Percentiles rank a stretch among this genome's conserved stretches.
Conservation (phyloP, 1,140 invertebrate genomes). For the Panagrolaimus sp. region DNA sequence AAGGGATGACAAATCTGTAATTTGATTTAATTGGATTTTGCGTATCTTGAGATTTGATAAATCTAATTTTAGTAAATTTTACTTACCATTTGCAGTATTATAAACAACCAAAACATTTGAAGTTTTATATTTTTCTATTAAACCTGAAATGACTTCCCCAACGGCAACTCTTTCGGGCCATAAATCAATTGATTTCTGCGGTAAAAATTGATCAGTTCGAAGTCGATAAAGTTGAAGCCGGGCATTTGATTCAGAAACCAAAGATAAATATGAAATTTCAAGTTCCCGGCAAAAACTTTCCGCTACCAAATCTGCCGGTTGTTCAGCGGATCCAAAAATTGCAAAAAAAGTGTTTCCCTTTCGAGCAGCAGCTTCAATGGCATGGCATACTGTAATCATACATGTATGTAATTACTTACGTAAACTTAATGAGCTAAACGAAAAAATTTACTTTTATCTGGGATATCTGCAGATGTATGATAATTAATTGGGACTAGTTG, state of each 20-base stretch:
- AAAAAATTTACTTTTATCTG: not conserved
- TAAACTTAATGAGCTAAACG: too few relatives aligned
- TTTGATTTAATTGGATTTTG: too few relatives aligned
- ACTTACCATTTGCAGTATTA: conserved; percentile 2
- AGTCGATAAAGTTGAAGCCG: not conserved
- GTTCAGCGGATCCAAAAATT: not conserved
- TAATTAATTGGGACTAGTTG: not conserved
- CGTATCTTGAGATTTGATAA: too few relatives aligned
- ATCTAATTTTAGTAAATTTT: too few relatives aligned
- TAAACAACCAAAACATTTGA: conserved; percentile 2
- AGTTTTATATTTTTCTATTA: conserved; percentile 12
- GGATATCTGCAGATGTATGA: not conserved
- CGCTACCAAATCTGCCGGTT: not conserved
- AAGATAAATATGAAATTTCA: not conserved
- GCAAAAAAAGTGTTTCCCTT: not conserved
- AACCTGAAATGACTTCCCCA: not conserved
- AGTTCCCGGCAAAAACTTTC: not conserved
- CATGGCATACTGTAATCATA: conserved; percentile 10
- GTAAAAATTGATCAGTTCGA: not conserved
- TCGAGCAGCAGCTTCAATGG: not conserved
- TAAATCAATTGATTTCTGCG: not conserved
- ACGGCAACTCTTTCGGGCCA: conserved; percentile 10
- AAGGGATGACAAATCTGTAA: not conserved
- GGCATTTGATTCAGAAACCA: not conserved
- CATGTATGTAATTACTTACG: too few relatives aligned